A percentile compares a stretch with the other conserved stretches of the same genome.
phyloP scores from a whole-genome alignment of 2,113 vertebrate genomes.

The Phycodurus eques region DNA sequence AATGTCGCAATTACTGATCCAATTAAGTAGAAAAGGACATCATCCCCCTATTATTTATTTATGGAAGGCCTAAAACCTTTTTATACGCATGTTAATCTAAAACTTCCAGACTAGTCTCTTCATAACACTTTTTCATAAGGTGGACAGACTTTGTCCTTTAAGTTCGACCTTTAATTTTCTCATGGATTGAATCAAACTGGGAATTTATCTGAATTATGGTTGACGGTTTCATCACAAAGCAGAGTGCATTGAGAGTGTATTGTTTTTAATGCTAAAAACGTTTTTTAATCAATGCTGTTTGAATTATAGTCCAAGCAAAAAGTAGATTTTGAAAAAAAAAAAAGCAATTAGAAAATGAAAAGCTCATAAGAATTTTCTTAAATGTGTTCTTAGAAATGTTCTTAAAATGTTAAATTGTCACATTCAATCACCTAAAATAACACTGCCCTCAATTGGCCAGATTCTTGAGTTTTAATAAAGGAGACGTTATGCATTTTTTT shows the following conservation, averaged over 20 bases:
- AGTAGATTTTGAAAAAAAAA: neutral
- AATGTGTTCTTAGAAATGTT: too few relatives aligned
- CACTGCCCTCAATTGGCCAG: too few relatives aligned
- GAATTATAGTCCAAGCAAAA: neutral
- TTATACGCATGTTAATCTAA: neutral
- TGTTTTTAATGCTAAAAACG: neutral
- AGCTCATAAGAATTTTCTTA: neutral
- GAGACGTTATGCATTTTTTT: too few relatives aligned
- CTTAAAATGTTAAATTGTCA: too few relatives aligned
- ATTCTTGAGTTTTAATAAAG: too few relatives aligned
- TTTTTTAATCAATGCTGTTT: neutral
- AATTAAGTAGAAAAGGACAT: constrained; percentile 38
- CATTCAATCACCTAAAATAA: too few relatives aligned
- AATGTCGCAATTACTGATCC: constrained; percentile 61
- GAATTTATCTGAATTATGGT: neutral
- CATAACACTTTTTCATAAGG: neutral
- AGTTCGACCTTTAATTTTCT: neutral
- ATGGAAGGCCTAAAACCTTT: constrained; percentile 7
- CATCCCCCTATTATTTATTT: constrained; percentile 5
- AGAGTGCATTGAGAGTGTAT: neutral
- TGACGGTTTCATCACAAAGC: neutral
- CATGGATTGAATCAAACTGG: neutral
- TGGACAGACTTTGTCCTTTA: neutral
- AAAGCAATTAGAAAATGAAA: neutral
- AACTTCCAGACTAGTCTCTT: neutral